These are phyloP conservation scores for Pterophyllum scalare DNA, from an alignment of 2,113 vertebrate species.

Conservation along the genomic window DNA sequence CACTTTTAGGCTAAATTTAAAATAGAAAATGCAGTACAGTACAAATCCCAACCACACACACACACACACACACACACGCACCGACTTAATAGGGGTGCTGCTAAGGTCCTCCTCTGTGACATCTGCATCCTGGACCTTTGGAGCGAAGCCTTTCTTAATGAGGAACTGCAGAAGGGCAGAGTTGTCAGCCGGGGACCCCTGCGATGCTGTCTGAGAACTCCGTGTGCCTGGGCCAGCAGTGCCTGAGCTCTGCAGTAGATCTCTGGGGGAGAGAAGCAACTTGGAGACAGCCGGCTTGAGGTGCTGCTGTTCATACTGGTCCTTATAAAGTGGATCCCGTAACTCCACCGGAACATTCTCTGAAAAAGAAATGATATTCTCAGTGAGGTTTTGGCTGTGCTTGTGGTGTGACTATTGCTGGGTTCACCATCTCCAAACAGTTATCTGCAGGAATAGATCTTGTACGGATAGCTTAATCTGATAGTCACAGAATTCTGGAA, in stretches of 20 bases:
- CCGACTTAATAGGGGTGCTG: constrained; percentile 87
- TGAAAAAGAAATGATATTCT: constrained; percentile 32
- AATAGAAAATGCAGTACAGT: neutral
- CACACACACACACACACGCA: constrained; percentile 55
- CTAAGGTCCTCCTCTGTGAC: constrained; percentile 84
- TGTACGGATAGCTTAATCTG: too few species aligned
- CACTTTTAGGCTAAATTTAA: neutral
- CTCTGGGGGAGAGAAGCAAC: constrained; percentile 86
- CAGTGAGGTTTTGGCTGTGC: neutral
- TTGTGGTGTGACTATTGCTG: too few species aligned
- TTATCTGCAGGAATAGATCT: too few species aligned
- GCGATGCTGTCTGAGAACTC: constrained; percentile 38
- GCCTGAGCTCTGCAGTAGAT: constrained; percentile 86
- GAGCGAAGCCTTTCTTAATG: constrained; percentile 77
- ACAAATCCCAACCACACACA: neutral
- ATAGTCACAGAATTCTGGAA: too few species aligned
- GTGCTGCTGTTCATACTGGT: constrained; percentile 87
- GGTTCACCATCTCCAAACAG: too few species aligned
- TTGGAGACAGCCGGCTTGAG: constrained; percentile 85
- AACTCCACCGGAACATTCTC: constrained; percentile 88
- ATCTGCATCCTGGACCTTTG: constrained; percentile 77
- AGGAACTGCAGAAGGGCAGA: constrained; percentile 83
- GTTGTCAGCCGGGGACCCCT: constrained; percentile 71
- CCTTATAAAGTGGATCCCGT: constrained; percentile 85
- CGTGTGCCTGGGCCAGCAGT: constrained; percentile 68